Base-by-base conservation (phyloP, 2,113 vertebrate species). In the Corythaixoides concolor region DNA sequence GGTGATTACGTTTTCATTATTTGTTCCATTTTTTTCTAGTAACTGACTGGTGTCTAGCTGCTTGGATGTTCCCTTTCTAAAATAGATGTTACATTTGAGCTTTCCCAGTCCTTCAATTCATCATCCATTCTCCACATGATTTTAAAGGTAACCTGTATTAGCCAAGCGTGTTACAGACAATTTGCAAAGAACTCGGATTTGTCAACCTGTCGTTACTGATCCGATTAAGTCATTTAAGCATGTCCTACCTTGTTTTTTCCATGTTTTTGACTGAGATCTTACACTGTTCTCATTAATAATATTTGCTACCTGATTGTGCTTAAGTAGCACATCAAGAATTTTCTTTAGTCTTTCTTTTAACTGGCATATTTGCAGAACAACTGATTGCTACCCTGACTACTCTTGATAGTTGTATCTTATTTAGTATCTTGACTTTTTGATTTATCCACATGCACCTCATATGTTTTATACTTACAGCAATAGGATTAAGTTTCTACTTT, bases 371-470 rank as follows among this genome's bases (percentile, higher is more conserved):
- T 78, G 23, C 56, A 75, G 47, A 59, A 67, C 35, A 15, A n/a
- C 6, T 80, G 63, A 13, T 35, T 55, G 12, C 4, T 63, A 64
- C 7, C 3, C 27, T 56, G 33, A 15, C 49, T 26, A 50, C 5
- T 62, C 30, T 35, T 62, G 20, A 82, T 43, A 88, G 41, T 8
- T 43, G 5, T 20, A 27, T 35, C 8, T 28, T 28, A 12, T 67
- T 75, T 43, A 33, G 11, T 32, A 67, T 49, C 62, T 66, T 66
- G 20, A 62, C 15, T 15, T 35, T 76, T 68, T 24, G 4, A 35
- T 85, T 59, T 55, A 63, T 45, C n/a, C 12, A 33, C 5, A 39
- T 27, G 45, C 6, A 41, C 0, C 0, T 8, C 1, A 33, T 72
- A 24, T 90, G 7, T 24, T 59, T 64, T 81, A 39, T 33, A 45